Evolutionary conservation across 2,797 vertebrate genomes (phyloP).

Genomic region (Salmo trutta): DNA sequence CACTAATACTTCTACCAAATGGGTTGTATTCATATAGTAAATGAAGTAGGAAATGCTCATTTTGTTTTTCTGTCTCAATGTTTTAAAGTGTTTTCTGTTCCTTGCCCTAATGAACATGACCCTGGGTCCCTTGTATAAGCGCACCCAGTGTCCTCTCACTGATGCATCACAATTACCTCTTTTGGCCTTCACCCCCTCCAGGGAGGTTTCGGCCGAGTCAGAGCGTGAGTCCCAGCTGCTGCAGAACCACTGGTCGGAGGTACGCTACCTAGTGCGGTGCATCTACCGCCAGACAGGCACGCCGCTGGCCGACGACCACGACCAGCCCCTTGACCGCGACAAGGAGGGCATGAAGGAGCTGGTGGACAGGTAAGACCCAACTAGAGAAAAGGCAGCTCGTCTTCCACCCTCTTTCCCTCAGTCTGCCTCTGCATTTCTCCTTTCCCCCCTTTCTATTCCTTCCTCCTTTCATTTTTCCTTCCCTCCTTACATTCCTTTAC

Average conservation of each 20-base stretch:
- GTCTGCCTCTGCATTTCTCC: no score
- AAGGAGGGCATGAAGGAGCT: slow-evolving; percentile 95
- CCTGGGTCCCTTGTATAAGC: no score
- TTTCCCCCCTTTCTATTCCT: no score
- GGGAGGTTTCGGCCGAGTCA: slow-evolving; percentile 90
- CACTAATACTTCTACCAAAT: no score
- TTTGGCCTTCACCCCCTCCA: slow-evolving; percentile 49
- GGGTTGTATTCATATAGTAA: no score
- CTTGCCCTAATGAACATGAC: background rate
- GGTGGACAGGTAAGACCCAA: slow-evolving; percentile 85
- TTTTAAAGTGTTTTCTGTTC: background rate
- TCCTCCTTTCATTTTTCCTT: background rate
- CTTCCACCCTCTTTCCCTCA: background rate
- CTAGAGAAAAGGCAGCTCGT: background rate
- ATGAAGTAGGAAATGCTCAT: no score
- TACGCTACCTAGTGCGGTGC: slow-evolving; percentile 94
- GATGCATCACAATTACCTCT: background rate
- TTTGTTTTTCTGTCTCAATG: no score
- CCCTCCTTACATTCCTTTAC: background rate
- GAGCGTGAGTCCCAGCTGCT: slow-evolving; percentile 95
- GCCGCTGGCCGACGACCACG: slow-evolving; percentile 90
- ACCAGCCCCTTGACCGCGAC: slow-evolving; percentile 90
- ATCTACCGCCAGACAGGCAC: slow-evolving; percentile 96
- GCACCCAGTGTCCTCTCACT: background rate
- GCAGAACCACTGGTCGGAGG: slow-evolving; percentile 98